Evolutionary conservation across 2,888 invertebrate genomes (phyloP).

Genomic region (Agrotis clavis): DNA sequence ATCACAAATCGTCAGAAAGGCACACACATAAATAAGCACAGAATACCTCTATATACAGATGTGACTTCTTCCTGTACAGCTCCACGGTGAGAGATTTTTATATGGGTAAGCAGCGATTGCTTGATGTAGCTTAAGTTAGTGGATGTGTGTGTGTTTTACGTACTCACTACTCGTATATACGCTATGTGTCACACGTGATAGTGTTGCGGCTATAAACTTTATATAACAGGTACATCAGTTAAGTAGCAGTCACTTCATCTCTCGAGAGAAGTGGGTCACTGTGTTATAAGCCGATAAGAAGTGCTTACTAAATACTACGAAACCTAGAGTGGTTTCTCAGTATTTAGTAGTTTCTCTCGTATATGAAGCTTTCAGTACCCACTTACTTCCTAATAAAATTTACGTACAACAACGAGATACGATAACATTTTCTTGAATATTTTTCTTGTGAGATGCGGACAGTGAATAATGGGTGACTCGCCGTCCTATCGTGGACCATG

Average conservation of each 20-base stretch:
- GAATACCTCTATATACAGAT: constrained; percentile 56
- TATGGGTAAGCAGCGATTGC: not conserved
- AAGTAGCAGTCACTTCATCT: not conserved
- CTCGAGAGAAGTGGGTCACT: not conserved
- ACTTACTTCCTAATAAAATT: not conserved
- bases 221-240: not conserved
- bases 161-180: not conserved
- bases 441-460: too few relatives aligned
- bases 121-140: not conserved
- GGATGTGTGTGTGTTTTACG: not conserved
- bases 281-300: not conserved
- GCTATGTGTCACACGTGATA: constrained; percentile 1
- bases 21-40: constrained; percentile 32
- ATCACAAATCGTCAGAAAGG: constrained; percentile 26
- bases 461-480: too few relatives aligned
- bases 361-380: not conserved
- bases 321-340: too few relatives aligned
- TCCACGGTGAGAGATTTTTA: not conserved
- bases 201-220: not conserved
- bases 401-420: constrained; percentile 10
- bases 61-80: not conserved
- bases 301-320: not conserved
- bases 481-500: too few relatives aligned
- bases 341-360: too few relatives aligned
- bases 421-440: not conserved